Percentiles rank a stretch among this genome's conserved stretches.
Evolutionary conservation across 2,113 vertebrate species (phyloP).

Genomic region (Hepsetus odoe): DNA sequence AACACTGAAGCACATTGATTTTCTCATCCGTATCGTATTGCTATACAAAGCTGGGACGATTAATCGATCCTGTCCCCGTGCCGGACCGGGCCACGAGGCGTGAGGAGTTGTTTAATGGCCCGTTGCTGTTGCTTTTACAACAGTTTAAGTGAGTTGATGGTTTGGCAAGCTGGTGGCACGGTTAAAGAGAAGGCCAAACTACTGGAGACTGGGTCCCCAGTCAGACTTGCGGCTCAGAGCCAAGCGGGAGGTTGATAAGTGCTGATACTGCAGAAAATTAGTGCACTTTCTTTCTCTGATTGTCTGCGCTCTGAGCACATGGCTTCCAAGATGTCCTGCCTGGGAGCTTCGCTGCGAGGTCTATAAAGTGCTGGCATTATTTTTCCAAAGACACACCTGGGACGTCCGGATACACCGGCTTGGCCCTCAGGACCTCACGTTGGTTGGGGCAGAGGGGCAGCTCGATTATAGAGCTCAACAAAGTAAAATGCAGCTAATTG

Average conservation of each 20-base stretch:
- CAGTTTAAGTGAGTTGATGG: background rate
- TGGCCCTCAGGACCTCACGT: slow-evolving; percentile 25
- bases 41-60: slow-evolving; percentile 14
- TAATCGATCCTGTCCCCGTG: background rate
- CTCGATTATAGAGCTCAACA: no score
- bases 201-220: background rate
- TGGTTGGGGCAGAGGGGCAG: background rate
- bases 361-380: slow-evolving; percentile 77
- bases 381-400: slow-evolving; percentile 55
- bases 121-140: background rate
- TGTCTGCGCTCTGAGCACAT: slow-evolving; percentile 80
- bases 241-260: slow-evolving; percentile 60
- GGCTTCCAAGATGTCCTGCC: slow-evolving; percentile 67
- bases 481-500: no score
- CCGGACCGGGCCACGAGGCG: no score
- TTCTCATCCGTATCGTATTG: background rate
- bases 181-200: background rate
- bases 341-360: background rate
- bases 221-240: background rate
- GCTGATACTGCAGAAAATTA: slow-evolving; percentile 55
- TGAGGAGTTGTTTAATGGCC: background rate
- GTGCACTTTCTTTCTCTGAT: slow-evolving; percentile 75
- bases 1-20: slow-evolving; percentile 7
- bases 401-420: background rate
- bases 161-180: background rate